phyloP scores from a whole-genome alignment of 2,113 vertebrate species.

The Columba janthina region DNA sequence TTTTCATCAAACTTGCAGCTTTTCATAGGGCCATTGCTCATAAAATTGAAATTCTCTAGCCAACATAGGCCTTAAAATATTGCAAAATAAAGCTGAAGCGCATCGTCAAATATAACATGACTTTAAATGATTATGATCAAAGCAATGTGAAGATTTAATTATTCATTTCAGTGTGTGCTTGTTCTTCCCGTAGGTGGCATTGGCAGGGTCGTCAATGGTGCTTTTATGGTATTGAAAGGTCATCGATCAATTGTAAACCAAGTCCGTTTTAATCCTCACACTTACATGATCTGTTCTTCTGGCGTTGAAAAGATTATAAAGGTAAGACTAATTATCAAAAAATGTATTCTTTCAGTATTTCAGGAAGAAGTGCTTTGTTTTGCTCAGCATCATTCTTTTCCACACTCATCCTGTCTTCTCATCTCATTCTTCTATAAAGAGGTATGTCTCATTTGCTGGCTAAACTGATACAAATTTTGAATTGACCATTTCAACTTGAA shows the following conservation, averaged over 20 bases:
- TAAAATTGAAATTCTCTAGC: constrained; percentile 24
- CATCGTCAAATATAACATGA: neutral
- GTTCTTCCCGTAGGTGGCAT: constrained; percentile 81
- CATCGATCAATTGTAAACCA: constrained; percentile 99
- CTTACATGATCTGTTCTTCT: constrained; percentile 99
- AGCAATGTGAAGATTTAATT: neutral
- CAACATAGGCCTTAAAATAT: neutral
- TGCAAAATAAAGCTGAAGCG: neutral
- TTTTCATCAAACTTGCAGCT: neutral
- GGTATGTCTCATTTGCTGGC: neutral
- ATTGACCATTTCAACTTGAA: neutral
- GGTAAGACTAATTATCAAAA: constrained; percentile 76
- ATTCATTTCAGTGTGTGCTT: constrained; percentile 15
- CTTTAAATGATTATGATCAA: neutral
- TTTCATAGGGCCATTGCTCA: neutral
- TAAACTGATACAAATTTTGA: neutral
- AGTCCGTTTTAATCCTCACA: constrained; percentile 97
- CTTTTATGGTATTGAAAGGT: constrained; percentile 97
- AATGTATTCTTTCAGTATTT: neutral
- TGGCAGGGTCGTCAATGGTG: constrained; percentile 94
- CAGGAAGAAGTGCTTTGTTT: neutral
- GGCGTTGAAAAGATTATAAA: constrained; percentile 99
- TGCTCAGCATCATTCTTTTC: neutral
- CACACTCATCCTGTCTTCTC: neutral
- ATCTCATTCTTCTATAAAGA: neutral